Percentiles rank a stretch among this genome's conserved stretches.
Evolutionary conservation across 2,113 vertebrate genomes (phyloP).

Genomic region (Platichthys stellatus): DNA sequence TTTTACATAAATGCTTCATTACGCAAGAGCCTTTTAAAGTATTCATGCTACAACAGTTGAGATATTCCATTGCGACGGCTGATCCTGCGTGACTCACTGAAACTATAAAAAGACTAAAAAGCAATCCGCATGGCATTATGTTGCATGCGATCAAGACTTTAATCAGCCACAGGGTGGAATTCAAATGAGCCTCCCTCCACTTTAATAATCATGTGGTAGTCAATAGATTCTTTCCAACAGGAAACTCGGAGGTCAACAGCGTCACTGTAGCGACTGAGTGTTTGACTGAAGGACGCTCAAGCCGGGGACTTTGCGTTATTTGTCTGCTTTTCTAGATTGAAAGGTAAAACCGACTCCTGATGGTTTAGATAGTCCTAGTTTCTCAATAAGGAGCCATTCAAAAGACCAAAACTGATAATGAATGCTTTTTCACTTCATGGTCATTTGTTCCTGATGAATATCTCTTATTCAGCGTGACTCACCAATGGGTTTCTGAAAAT

Average conservation of each 20-base stretch:
- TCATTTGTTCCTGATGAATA: background rate
- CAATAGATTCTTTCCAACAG: constrained; percentile 50
- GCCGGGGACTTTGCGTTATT: background rate
- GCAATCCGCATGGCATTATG: background rate
- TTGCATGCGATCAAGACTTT: constrained; percentile 13
- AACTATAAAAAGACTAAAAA: background rate
- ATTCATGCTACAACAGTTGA: too few species aligned
- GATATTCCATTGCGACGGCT: background rate
- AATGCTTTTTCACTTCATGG: too few species aligned
- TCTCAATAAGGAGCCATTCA: too few species aligned
- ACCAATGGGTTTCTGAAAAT: background rate
- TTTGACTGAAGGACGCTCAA: constrained; percentile 35
- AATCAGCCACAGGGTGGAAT: constrained; percentile 40
- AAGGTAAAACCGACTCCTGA: background rate
- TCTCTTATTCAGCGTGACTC: background rate
- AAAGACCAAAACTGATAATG: too few species aligned
- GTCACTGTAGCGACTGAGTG: constrained; percentile 5
- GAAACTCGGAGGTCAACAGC: constrained; percentile 30
- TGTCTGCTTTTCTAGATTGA: background rate
- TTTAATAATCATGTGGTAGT: constrained; percentile 46
- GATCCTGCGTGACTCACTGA: background rate
- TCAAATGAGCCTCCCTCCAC: constrained; percentile 42
- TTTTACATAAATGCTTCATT: too few species aligned
- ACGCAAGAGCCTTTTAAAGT: background rate
- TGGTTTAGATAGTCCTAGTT: too few species aligned